Evolutionary conservation across 2,888 invertebrate species (phyloP).

Genomic region (Encarsia formosa): DNA sequence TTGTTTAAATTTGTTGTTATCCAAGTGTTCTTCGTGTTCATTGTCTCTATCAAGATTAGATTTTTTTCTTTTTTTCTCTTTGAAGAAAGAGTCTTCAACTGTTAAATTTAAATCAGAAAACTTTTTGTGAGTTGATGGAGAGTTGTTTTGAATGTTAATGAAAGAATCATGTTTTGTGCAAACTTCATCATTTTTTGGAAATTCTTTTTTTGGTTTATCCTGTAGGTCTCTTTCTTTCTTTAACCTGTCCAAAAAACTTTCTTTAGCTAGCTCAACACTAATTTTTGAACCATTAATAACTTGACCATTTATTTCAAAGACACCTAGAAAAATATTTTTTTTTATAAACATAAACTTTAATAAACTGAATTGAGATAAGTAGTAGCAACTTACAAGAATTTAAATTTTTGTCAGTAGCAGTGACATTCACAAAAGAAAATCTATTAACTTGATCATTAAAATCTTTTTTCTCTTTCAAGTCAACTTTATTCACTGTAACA

Average conservation of each 20-base stretch:
- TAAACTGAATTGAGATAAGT: too few relatives aligned
- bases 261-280: conserved; percentile 32
- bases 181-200: neutral
- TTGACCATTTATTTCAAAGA: conserved; percentile 24
- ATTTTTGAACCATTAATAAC: conserved; percentile 26
- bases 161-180: neutral
- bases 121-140: conserved; percentile 1
- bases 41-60: too few relatives aligned
- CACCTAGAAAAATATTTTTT: conserved; percentile 24
- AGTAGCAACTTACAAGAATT: conserved; percentile 32
- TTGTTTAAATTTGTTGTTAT: neutral
- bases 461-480: conserved; percentile 31
- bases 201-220: neutral
- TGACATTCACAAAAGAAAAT: conserved; percentile 33
- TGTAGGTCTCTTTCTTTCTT: conserved; percentile 33
- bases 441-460: conserved; percentile 24
- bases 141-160: neutral
- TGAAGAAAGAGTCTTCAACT: neutral
- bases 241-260: conserved; percentile 32
- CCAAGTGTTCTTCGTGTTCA: too few relatives aligned
- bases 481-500: conserved; percentile 29
- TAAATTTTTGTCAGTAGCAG: conserved; percentile 28
- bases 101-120: conserved; percentile 9
- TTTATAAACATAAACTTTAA: neutral
- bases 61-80: conserved; percentile 5